phyloP scores from a whole-genome alignment of 2,888 invertebrate genomes.

The Pollenia griseotomentosa region DNA sequence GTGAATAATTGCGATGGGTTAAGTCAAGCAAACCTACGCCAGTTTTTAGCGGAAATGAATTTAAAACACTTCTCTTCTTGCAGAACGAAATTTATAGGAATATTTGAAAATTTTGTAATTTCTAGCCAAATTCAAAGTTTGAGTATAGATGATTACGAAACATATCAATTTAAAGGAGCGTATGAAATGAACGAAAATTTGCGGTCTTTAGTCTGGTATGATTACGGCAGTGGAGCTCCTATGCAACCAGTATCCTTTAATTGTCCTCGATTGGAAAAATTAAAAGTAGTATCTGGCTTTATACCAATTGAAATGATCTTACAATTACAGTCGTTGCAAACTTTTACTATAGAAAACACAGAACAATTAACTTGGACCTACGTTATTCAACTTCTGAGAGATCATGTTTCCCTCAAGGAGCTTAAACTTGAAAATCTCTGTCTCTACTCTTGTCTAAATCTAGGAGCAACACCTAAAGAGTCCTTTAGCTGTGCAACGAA shows the following conservation, averaged over 20 bases:
- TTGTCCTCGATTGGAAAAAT: not conserved
- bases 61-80: slow-evolving; percentile 18
- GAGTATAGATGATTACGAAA: slow-evolving; percentile 16
- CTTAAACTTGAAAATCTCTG: too few relatives aligned
- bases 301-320: not conserved
- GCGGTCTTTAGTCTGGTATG: not conserved
- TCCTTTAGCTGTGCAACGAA: too few relatives aligned
- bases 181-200: not conserved
- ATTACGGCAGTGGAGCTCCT: not conserved
- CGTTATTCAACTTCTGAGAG: not conserved
- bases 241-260: not conserved
- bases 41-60: slow-evolving; percentile 20
- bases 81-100: slow-evolving; percentile 16
- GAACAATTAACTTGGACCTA: not conserved
- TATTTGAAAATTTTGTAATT: slow-evolving; percentile 16
- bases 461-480: too few relatives aligned
- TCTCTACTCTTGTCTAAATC: too few relatives aligned
- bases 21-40: slow-evolving; percentile 1
- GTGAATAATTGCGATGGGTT: slow-evolving; percentile 19
- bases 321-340: not conserved
- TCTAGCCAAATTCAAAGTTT: slow-evolving; percentile 3
- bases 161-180: slow-evolving; percentile 15
- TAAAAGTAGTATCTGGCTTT: not conserved
- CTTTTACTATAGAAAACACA: not conserved
- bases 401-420: not conserved